A percentile compares a stretch with the other conserved stretches of the same genome.
phyloP scores from a whole-genome alignment of 2,797 vertebrate species.

The Cynodonichthys magdalenae region DNA sequence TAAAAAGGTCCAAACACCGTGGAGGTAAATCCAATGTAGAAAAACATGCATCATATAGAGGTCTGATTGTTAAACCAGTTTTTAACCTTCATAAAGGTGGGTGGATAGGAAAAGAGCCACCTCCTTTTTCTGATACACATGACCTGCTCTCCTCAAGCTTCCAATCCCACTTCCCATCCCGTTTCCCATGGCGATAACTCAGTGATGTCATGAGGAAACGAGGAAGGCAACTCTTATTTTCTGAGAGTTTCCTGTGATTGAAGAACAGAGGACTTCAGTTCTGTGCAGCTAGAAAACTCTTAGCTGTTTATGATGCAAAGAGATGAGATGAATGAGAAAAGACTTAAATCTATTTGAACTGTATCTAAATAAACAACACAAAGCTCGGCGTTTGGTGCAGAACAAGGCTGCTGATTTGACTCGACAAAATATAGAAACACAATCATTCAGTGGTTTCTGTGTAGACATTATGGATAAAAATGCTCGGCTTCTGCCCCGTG shows the following conservation, averaged over 20 bases:
- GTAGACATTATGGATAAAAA: neutral
- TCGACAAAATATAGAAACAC: neutral
- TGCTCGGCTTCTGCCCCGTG: conserved; percentile 29
- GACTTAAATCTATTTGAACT: too few species aligned
- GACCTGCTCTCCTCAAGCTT: conserved; percentile 53
- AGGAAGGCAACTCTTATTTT: conserved; percentile 40
- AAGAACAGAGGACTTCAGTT: conserved; percentile 42
- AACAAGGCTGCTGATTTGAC: neutral
- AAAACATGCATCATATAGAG: conserved; percentile 2
- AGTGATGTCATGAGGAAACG: conserved; percentile 69
- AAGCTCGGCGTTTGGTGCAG: neutral
- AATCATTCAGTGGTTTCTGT: neutral
- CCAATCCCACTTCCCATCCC: conserved; percentile 68
- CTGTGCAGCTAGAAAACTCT: neutral
- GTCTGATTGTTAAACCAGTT: neutral
- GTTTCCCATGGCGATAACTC: conserved; percentile 69
- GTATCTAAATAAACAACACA: too few species aligned
- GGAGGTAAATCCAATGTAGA: conserved; percentile 27
- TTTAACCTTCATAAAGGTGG: conserved; percentile 31
- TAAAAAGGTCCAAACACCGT: neutral
- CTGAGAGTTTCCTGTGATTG: conserved; percentile 61
- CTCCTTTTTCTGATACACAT: conserved; percentile 30
- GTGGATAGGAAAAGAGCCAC: conserved; percentile 52
- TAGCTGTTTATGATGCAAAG: neutral
- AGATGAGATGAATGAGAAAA: neutral